Conservation (phyloP, 2,888 invertebrate species). For the Lithophane socia region DNA sequence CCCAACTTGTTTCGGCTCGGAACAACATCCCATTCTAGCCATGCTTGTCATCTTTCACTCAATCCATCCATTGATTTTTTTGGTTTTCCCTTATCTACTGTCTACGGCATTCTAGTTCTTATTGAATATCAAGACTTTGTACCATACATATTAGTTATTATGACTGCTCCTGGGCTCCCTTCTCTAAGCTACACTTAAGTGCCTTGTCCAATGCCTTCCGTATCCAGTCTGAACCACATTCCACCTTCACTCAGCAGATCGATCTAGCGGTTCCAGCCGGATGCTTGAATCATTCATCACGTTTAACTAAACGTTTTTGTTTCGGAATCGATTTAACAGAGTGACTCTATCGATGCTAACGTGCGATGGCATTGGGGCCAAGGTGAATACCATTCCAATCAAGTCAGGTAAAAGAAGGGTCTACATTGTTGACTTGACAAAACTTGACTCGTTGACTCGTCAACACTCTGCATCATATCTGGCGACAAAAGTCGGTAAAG, state of each 20-base stretch:
- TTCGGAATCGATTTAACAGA: slow-evolving; percentile 26
- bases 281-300: slow-evolving; percentile 15
- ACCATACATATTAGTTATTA: too few relatives aligned
- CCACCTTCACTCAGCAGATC: neutral
- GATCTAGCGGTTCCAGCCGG: slow-evolving; percentile 2
- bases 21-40: neutral
- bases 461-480: neutral
- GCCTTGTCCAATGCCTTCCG: too few relatives aligned
- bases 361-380: slow-evolving; percentile 45
- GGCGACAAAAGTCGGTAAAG: neutral
- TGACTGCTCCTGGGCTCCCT: too few relatives aligned
- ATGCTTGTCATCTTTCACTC: neutral
- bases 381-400: slow-evolving; percentile 38
- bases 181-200: neutral
- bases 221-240: neutral
- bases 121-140: too few relatives aligned
- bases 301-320: slow-evolving; percentile 21
- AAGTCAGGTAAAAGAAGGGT: slow-evolving; percentile 41
- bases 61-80: too few relatives aligned
- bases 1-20: neutral
- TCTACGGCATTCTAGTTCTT: too few relatives aligned
- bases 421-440: neutral
- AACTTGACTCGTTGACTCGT: too few relatives aligned
- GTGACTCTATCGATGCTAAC: slow-evolving; percentile 34
- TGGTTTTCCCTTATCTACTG: neutral